Evolutionary conservation across 2,113 vertebrate genomes (phyloP), one percentile per base, ranked within the genome.

Genomic region (Thamnaconus septentrionalis): DNA sequence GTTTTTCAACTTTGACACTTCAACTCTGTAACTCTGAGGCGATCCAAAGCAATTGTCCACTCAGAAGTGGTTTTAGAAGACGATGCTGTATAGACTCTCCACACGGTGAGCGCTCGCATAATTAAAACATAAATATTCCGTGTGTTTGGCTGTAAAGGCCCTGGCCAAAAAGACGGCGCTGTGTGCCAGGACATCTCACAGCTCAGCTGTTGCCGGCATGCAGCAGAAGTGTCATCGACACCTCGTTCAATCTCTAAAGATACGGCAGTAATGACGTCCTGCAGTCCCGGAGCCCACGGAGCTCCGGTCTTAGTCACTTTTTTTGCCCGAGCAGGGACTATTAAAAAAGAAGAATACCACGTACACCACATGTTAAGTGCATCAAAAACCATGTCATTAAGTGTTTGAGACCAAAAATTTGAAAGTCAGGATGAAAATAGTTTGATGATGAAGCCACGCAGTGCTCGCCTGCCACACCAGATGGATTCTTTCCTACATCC

Each of bases 131-230:
- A 82, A 82, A 79, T 74, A 67, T 71, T 75, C 43, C 63, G 69
- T 57, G 71, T 73, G 58, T 80, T 65, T 12, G 41, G 79, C 71
- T 71, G 62, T 68, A 69, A 66, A 73, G 18, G 75, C 73, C 68
- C 73, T 85, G 79, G 82, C 75, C 73, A 69, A 49, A 67, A 87
- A 76, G 48, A 61, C 71, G 42, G 59, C 5, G 56, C 40, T 64
- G 78, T 82, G 79, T 84, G 88, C 86, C 86, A 87, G 81, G 78
- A 87, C 80, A 85, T 84, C 77, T 87, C 85, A 79, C 85, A 81
- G 85, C 88, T 89, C 86, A 88, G 83, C 86, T 89, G 88, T 78
- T 64, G 79, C 74, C 81, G 80, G 81, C 74, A 75, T 64, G 75
- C 81, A 78, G 75, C 87, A 87, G 81, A 86, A 82, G 86, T 85